Percentiles rank a stretch among this genome's conserved stretches.
Conservation (phyloP, 2,888 invertebrate species). For the Zygothrica quintamaculata region DNA sequence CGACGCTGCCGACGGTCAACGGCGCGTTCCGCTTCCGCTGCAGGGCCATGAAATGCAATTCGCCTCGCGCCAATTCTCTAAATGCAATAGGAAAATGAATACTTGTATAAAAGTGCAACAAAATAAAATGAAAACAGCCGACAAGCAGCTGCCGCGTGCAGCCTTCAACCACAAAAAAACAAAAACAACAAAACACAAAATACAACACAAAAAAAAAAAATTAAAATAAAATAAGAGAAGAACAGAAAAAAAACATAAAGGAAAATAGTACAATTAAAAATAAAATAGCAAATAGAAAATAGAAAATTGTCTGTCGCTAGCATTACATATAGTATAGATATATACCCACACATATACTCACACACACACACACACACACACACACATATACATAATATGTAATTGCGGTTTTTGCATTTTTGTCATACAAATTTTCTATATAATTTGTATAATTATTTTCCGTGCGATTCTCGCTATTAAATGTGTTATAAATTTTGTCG, state of each 20-base stretch:
- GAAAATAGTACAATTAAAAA: not conserved
- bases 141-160: slow-evolving; percentile 45
- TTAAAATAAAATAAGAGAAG: slow-evolving; percentile 18
- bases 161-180: slow-evolving; percentile 50
- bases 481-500: slow-evolving; percentile 61
- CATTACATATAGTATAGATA: slow-evolving; percentile 9
- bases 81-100: slow-evolving; percentile 45
- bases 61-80: slow-evolving; percentile 50
- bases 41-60: slow-evolving; percentile 67
- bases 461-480: slow-evolving; percentile 39
- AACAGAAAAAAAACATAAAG: slow-evolving; percentile 12
- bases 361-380: slow-evolving; percentile 1
- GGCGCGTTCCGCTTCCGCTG: slow-evolving; percentile 70
- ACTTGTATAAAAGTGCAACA: slow-evolving; percentile 29
- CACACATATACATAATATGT: slow-evolving; percentile 1
- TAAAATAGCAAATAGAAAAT: not conserved
- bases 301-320: slow-evolving; percentile 36
- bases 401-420: slow-evolving; percentile 37
- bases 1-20: slow-evolving; percentile 39
- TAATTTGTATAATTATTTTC: slow-evolving; percentile 45
- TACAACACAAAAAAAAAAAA: slow-evolving; percentile 8
- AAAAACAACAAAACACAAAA: slow-evolving; percentile 17
- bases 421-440: slow-evolving; percentile 44
- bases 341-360: slow-evolving; percentile 5
- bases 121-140: slow-evolving; percentile 45